Conservation (phyloP, 2,113 vertebrate genomes). For the Pangasianodon gigas region DNA sequence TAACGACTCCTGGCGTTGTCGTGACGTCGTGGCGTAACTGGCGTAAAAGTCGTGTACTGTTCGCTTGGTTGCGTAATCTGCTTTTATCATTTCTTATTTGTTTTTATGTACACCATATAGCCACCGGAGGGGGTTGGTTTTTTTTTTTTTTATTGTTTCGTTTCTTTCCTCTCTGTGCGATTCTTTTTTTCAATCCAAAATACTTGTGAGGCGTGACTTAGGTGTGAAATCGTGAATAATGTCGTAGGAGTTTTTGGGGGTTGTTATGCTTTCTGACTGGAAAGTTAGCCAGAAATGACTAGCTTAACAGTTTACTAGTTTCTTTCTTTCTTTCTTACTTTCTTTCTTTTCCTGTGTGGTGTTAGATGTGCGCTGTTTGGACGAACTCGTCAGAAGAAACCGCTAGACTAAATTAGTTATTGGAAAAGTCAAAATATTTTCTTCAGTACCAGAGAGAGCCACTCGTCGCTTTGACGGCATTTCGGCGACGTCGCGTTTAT, state of each 20-base stretch:
- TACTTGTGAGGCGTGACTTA: slow-evolving; percentile 54
- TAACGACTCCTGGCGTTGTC: neutral
- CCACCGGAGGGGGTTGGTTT: slow-evolving; percentile 58
- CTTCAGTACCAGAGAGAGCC: slow-evolving; percentile 28
- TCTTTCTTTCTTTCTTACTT: neutral
- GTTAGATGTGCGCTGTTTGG: slow-evolving; percentile 52
- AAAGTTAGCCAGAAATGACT: slow-evolving; percentile 48
- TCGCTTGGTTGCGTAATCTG: slow-evolving; percentile 1
- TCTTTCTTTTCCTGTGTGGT: slow-evolving; percentile 60
- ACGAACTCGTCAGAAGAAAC: slow-evolving; percentile 54
- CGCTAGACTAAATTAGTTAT: slow-evolving; percentile 55
- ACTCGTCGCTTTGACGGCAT: slow-evolving; percentile 44
- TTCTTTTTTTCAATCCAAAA: slow-evolving; percentile 57
- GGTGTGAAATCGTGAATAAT: slow-evolving; percentile 58
- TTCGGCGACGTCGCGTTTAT: slow-evolving; percentile 49
- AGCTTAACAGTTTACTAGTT: slow-evolving; percentile 44
- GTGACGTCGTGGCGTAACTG: neutral
- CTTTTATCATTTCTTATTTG: slow-evolving; percentile 55
- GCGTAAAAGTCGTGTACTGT: slow-evolving; percentile 5
- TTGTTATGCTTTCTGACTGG: slow-evolving; percentile 57
- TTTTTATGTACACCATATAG: slow-evolving; percentile 62
- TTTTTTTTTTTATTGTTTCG: neutral
- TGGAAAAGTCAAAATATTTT: slow-evolving; percentile 52
- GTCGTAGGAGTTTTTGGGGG: slow-evolving; percentile 59
- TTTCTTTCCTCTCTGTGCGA: slow-evolving; percentile 61